Percentiles rank a stretch among this genome's conserved stretches.
These are phyloP conservation scores for Adrianichthys oophorus DNA, from an alignment of 2,797 vertebrate species.

Conservation along the genomic window DNA sequence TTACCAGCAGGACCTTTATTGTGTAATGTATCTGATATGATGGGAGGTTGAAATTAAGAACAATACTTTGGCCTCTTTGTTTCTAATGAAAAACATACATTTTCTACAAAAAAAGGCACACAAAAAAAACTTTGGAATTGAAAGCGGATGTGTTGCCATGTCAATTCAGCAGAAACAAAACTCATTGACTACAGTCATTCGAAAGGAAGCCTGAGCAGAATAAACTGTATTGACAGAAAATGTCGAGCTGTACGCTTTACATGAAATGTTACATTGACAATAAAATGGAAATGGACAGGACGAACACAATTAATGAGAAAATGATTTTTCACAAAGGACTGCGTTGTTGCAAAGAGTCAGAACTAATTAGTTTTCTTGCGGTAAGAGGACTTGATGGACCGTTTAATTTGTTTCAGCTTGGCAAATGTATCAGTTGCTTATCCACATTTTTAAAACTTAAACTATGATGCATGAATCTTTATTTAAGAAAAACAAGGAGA, in stretches of 20 bases:
- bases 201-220: constrained; percentile 39
- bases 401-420: constrained; percentile 19
- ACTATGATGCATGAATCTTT: neutral
- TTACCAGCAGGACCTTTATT: constrained; percentile 28
- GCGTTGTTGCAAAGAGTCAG: constrained; percentile 21
- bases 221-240: constrained; percentile 46
- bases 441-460: constrained; percentile 11
- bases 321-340: constrained; percentile 29
- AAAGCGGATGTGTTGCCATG: constrained; percentile 24
- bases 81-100: constrained; percentile 25
- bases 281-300: constrained; percentile 45
- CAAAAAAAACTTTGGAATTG: constrained; percentile 39
- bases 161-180: constrained; percentile 52
- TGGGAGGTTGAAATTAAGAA: constrained; percentile 39
- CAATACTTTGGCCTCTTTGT: constrained; percentile 47
- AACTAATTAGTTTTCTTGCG: constrained; percentile 31
- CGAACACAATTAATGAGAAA: constrained; percentile 49
- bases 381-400: constrained; percentile 28
- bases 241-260: constrained; percentile 52
- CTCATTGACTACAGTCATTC: constrained; percentile 51
- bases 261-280: constrained; percentile 42
- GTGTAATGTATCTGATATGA: constrained; percentile 31
- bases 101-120: constrained; percentile 31
- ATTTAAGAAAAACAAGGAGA: neutral
- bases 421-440: neutral